Conservation (phyloP, 53 echinoderm and acorn worm genomes). For the Actinopyga echinites region DNA sequence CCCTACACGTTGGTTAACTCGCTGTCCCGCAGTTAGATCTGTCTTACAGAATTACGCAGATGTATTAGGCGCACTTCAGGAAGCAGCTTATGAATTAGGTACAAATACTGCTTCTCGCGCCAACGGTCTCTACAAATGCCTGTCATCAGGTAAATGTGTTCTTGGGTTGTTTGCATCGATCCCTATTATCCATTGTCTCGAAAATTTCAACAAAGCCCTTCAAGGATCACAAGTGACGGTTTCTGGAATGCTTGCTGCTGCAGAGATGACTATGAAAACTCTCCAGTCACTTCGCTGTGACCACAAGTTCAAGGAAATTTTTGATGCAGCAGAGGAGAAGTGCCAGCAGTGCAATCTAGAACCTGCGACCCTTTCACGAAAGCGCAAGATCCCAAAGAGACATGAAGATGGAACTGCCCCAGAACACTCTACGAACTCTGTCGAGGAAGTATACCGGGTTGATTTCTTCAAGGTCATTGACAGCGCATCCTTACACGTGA, state of each 20-base stretch:
- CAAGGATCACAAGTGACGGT: slow-evolving; percentile 41
- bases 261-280: slow-evolving; percentile 34
- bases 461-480: slow-evolving; percentile 59
- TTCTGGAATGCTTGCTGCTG: slow-evolving; percentile 52
- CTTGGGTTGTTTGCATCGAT: slow-evolving; percentile 42
- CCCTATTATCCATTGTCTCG: slow-evolving; percentile 53
- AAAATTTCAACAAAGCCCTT: slow-evolving; percentile 48
- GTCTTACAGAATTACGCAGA: slow-evolving; percentile 42
- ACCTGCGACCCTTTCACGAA: slow-evolving; percentile 22
- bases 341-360: slow-evolving; percentile 35
- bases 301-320: slow-evolving; percentile 35
- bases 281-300: slow-evolving; percentile 48
- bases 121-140: slow-evolving; percentile 30
- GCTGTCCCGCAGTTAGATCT: slow-evolving; percentile 16
- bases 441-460: slow-evolving; percentile 39
- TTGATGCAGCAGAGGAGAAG: slow-evolving; percentile 1
- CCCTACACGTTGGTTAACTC: slow-evolving; percentile 56
- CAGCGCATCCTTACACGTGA: slow-evolving; percentile 52
- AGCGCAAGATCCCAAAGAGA: slow-evolving; percentile 29
- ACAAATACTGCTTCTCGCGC: slow-evolving; percentile 47
- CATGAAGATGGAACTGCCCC: slow-evolving; percentile 31
- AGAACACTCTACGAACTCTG: slow-evolving; percentile 39
- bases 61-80: slow-evolving; percentile 45
- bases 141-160: slow-evolving; percentile 55
- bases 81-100: slow-evolving; percentile 44